These are phyloP conservation scores for Xenus cinereus DNA, from an alignment of 2,113 vertebrate species.

Conservation along the genomic window DNA sequence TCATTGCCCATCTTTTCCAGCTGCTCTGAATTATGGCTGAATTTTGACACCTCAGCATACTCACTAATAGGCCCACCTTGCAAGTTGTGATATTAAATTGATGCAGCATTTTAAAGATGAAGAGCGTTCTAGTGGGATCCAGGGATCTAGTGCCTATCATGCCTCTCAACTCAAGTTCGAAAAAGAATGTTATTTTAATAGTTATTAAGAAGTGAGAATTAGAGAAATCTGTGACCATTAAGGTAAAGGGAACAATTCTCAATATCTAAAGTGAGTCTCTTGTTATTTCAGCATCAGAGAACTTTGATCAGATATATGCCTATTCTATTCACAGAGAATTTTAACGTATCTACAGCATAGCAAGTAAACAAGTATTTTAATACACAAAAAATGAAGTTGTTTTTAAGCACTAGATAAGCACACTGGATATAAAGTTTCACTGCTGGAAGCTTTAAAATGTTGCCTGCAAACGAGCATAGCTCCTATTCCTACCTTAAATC, in stretches of 20 bases:
- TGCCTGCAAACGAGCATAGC: not conserved
- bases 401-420: not conserved
- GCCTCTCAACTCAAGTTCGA: not conserved
- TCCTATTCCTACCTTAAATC: not conserved
- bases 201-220: not conserved
- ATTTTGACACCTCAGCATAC: not conserved
- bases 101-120: not conserved
- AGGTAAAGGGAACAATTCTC: not conserved
- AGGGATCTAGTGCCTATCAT: not conserved
- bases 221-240: not conserved
- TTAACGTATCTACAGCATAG: not conserved
- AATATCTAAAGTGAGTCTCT: not conserved
- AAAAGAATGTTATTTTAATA: not conserved
- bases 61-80: not conserved
- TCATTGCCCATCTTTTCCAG: not conserved
- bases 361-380: not conserved
- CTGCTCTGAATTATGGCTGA: not conserved
- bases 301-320: not conserved
- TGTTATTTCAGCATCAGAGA: not conserved
- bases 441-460: not conserved
- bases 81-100: not conserved
- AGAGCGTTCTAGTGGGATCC: not conserved
- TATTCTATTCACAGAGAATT: not conserved
- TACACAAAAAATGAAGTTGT: not conserved
- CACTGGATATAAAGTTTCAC: not conserved